Evolutionary conservation across 2,888 invertebrate genomes (phyloP), one percentile per base, ranked within the genome.

Genomic region (Drepanosiphum platanoidis): DNA sequence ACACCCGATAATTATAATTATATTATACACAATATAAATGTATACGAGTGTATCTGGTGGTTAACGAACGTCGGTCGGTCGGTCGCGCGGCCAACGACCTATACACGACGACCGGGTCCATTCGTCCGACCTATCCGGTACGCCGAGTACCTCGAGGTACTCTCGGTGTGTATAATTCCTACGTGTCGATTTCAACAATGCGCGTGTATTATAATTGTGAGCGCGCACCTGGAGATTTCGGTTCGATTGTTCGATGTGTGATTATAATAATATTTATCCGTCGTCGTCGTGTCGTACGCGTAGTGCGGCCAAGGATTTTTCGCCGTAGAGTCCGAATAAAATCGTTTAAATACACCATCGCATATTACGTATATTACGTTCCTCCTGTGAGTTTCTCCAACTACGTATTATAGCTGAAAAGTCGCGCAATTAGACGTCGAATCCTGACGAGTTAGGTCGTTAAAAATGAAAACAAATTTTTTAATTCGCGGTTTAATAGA

Each of bases 11-110:
- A n/a, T n/a, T n/a, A n/a, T n/a, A n/a, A n/a, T n/a, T n/a, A n/a
- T n/a, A n/a, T n/a, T n/a, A n/a, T n/a, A 46, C 42, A 9, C 11
- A 42, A 8, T 13, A 71, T 58, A 52, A 52, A 58, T 32, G n/a
- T 71, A 61, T 32, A 74, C 3, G 34, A n/a, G n/a, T n/a, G 36
- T 83, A 18, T 66, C n/a, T 75, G n/a, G n/a, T n/a, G 61, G 32
- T 66, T 52, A 83, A 83, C 32, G 83, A 83, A 75, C 13, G 66
- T 64, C 27, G 42, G 27, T 39, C 22, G n/a, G n/a, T 71, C 22
- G 30, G 18, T 42, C 42, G 42, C 11, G 58, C 66, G 74, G 83
- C 83, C 83, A 83, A 75, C 46, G 83, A 83, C 72, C 82, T 39
- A 18, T 77, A 42, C 30, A 22, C 42, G 30, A 15, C 46, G 32